A percentile compares a stretch with the other conserved stretches of the same genome.
Conservation (phyloP, 2,888 invertebrate genomes). For the Euclidia mi region DNA sequence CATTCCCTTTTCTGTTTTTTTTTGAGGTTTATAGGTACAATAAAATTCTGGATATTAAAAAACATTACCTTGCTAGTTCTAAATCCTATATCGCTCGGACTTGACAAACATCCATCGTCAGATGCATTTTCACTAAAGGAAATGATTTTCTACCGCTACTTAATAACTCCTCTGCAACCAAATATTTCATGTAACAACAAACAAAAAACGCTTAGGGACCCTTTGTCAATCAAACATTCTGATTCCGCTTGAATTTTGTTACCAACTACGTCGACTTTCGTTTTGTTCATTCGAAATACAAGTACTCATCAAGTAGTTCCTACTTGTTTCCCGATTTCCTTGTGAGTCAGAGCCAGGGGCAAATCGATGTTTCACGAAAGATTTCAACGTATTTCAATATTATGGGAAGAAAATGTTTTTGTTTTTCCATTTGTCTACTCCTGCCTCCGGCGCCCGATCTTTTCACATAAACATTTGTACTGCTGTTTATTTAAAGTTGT, state of each 20-base stretch:
- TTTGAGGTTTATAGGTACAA: no score
- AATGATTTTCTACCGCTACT: no score
- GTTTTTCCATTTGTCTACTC: neutral
- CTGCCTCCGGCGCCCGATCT: neutral
- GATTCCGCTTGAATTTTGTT: slow-evolving; percentile 1
- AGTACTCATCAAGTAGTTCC: slow-evolving; percentile 20
- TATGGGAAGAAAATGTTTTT: neutral
- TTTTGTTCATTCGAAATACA: slow-evolving; percentile 6
- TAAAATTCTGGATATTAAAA: no score
- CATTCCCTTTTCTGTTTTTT: no score
- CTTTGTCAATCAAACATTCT: neutral
- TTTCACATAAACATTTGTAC: neutral
- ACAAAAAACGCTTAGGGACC: neutral
- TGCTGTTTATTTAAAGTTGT: neutral
- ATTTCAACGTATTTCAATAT: neutral
- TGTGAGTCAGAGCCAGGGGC: slow-evolving; percentile 1
- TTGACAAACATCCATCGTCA: no score
- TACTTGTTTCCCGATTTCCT: slow-evolving; percentile 19
- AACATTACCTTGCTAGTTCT: no score
- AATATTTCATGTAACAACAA: no score
- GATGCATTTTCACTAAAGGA: no score
- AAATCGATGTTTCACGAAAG: neutral
- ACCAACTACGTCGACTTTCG: slow-evolving; percentile 13
- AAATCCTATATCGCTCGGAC: no score
- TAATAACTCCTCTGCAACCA: no score